Conservation (phyloP, 2,888 invertebrate genomes). For the Mantis religiosa region DNA sequence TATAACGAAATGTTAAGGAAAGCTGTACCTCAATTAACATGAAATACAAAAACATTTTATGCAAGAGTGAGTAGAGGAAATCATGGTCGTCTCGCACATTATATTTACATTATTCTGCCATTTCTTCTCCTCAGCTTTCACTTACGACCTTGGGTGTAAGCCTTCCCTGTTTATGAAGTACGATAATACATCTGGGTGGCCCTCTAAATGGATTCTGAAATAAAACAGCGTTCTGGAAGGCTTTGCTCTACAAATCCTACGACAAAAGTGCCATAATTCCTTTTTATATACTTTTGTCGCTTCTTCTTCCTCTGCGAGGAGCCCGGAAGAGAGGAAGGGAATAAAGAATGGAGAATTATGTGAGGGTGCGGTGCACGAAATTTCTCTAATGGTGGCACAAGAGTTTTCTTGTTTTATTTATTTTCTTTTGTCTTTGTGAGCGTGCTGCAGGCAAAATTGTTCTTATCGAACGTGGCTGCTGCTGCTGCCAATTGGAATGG, state of each 20-base stretch:
- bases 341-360: neutral
- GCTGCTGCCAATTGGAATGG: no score
- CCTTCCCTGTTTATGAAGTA: neutral
- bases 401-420: neutral
- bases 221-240: neutral
- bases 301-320: neutral
- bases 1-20: no score
- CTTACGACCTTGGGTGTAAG: neutral
- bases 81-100: no score
- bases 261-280: neutral
- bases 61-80: no score
- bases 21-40: no score
- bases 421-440: neutral
- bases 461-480: no score
- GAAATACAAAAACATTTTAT: no score
- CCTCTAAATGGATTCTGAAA: neutral
- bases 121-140: neutral
- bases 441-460: no score
- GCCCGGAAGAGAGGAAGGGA: neutral
- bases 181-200: neutral
- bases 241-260: neutral
- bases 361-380: neutral
- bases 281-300: neutral
- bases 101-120: no score
- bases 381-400: neutral